Conservation (phyloP, 2,797 vertebrate genomes). For the Lacerta viridis region DNA sequence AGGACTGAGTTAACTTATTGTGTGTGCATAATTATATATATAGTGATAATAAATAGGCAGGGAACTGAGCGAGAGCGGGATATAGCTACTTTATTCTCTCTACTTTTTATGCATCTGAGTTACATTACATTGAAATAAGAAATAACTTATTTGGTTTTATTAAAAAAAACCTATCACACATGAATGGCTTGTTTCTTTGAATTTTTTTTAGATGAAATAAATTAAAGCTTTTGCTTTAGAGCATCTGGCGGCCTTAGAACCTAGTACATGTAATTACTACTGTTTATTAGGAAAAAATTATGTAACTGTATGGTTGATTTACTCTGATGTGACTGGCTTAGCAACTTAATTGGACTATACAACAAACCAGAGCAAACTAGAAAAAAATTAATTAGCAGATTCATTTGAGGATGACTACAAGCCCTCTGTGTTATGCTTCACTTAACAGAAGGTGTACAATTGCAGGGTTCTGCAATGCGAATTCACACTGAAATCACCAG, state of each 20-base stretch:
- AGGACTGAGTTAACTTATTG: constrained; percentile 12
- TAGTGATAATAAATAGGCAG: constrained; percentile 23
- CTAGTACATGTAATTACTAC: constrained; percentile 78
- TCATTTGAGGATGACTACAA: constrained; percentile 75
- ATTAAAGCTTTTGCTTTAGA: constrained; percentile 78
- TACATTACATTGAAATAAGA: constrained; percentile 72
- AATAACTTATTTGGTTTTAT: constrained; percentile 73
- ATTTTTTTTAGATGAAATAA: constrained; percentile 77
- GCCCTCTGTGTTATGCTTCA: constrained; percentile 49
- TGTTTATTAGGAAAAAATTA: constrained; percentile 82
- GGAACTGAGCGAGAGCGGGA: constrained; percentile 27
- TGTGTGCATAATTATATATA: constrained; percentile 1
- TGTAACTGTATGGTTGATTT: constrained; percentile 82
- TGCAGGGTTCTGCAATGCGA: constrained; percentile 35
- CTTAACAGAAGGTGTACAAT: constrained; percentile 63
- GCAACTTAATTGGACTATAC: constrained; percentile 79
- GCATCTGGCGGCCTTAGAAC: constrained; percentile 83
- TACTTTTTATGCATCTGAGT: constrained; percentile 32
- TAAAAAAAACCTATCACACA: constrained; percentile 75
- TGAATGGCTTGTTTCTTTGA: constrained; percentile 77
- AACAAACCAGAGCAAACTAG: constrained; percentile 67
- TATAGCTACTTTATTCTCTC: constrained; percentile 51
- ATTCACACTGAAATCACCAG: not conserved
- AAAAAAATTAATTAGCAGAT: constrained; percentile 76
- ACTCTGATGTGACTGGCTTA: constrained; percentile 80